Evolutionary conservation across 2,888 invertebrate genomes (phyloP).

Genomic region (Empis stercorea): DNA sequence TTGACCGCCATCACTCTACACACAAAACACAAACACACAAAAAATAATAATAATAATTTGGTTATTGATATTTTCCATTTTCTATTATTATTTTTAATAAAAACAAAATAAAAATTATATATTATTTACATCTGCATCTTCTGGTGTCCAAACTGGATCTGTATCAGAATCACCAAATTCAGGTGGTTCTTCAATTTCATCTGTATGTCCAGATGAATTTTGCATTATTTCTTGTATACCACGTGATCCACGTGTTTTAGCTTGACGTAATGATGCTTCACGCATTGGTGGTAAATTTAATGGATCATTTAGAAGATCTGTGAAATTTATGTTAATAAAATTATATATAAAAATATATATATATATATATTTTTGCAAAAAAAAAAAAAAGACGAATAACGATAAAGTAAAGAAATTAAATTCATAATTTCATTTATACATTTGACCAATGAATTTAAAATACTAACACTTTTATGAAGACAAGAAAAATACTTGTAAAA

Average conservation of each 20-base stretch:
- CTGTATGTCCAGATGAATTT: constrained; percentile 29
- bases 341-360: too few relatives aligned
- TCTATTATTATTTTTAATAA: background rate
- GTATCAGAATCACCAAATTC: constrained; percentile 52
- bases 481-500: too few relatives aligned
- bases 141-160: constrained; percentile 66
- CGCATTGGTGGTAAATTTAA: constrained; percentile 42
- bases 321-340: too few relatives aligned
- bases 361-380: too few relatives aligned
- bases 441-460: too few relatives aligned
- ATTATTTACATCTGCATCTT: constrained; percentile 40
- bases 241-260: constrained; percentile 50
- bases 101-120: background rate
- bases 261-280: constrained; percentile 50
- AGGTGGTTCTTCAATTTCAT: constrained; percentile 43
- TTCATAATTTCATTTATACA: too few relatives aligned
- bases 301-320: constrained; percentile 27
- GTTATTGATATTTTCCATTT: too few relatives aligned
- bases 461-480: too few relatives aligned
- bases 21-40: constrained; percentile 1
- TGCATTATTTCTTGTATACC: constrained; percentile 42
- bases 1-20: constrained; percentile 9
- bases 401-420: too few relatives aligned
- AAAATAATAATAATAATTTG: constrained; percentile 2
- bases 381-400: too few relatives aligned